phyloP scores from a whole-genome alignment of 1,140 invertebrate species.

The Pseudomyrmex pallidus region DNA sequence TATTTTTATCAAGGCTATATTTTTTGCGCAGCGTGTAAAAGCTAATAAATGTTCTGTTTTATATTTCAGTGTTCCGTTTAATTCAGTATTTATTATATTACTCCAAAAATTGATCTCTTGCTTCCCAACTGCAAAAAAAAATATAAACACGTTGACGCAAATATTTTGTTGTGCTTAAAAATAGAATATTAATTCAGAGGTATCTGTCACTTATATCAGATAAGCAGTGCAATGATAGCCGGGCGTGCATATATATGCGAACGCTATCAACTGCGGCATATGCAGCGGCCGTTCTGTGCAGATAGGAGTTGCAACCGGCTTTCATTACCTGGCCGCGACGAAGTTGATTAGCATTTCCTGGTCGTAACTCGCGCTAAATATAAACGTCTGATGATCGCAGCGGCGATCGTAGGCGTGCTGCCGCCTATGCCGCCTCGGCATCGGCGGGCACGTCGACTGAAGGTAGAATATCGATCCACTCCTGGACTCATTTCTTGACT shows the following conservation, averaged over 20 bases:
- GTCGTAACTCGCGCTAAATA: constrained; percentile 47
- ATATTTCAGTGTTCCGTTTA: no score
- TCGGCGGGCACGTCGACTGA: constrained; percentile 48
- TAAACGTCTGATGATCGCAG: constrained; percentile 30
- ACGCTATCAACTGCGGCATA: background rate
- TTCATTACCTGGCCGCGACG: constrained; percentile 4
- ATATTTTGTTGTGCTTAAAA: no score
- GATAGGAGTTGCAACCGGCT: background rate
- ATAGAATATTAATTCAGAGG: no score
- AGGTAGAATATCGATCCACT: constrained; percentile 67
- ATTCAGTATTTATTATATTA: no score
- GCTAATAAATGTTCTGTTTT: no score
- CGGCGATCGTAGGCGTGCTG: constrained; percentile 61
- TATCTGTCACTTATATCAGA: no score
- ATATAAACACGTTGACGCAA: no score
- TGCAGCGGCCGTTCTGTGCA: background rate
- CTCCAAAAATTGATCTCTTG: no score
- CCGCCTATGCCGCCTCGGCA: constrained; percentile 55
- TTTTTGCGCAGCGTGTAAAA: background rate
- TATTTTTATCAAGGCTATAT: constrained; percentile 14
- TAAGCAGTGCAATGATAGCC: no score
- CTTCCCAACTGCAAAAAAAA: no score
- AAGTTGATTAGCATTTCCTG: constrained; percentile 1
- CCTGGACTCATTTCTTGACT: constrained; percentile 65
- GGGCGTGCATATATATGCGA: no score